A percentile compares a stretch with the other conserved stretches of the same genome.
These are phyloP conservation scores for Euglossa dilemma DNA, from an alignment of 1,140 invertebrate species.

Conservation along the genomic window DNA sequence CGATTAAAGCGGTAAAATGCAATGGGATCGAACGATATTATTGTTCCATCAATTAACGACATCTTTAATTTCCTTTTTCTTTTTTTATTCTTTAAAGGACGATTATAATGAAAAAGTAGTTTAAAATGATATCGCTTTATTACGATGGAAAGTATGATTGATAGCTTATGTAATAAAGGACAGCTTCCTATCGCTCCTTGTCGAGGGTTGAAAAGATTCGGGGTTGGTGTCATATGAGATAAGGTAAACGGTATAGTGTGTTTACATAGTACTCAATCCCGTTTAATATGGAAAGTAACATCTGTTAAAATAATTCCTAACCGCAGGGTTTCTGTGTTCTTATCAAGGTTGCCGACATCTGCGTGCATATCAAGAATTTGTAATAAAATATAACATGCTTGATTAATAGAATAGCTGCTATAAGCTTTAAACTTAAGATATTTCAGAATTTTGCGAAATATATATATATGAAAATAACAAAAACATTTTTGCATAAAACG, in stretches of 20 bases:
- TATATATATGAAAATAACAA: background rate
- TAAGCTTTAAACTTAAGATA: background rate
- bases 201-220: slow-evolving; percentile 40
- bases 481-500: background rate
- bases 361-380: slow-evolving; percentile 41
- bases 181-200: slow-evolving; percentile 29
- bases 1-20: background rate
- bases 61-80: background rate
- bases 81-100: background rate
- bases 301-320: slow-evolving; percentile 79
- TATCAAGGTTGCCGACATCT: slow-evolving; percentile 66
- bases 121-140: background rate
- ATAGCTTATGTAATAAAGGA: slow-evolving; percentile 14
- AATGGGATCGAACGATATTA: background rate
- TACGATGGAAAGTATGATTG: background rate
- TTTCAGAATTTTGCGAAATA: background rate
- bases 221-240: slow-evolving; percentile 56
- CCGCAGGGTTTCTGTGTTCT: slow-evolving; percentile 52
- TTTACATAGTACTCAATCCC: slow-evolving; percentile 76
- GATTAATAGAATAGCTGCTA: background rate
- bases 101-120: background rate
- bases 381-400: background rate
- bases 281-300: slow-evolving; percentile 78
- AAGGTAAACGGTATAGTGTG: slow-evolving; percentile 57
- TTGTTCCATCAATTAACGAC: no score